Percentiles rank a stretch among this genome's conserved stretches.
phyloP scores from a whole-genome alignment of 53 echinoderm and acorn worm genomes.

The Actinopyga echinites region DNA sequence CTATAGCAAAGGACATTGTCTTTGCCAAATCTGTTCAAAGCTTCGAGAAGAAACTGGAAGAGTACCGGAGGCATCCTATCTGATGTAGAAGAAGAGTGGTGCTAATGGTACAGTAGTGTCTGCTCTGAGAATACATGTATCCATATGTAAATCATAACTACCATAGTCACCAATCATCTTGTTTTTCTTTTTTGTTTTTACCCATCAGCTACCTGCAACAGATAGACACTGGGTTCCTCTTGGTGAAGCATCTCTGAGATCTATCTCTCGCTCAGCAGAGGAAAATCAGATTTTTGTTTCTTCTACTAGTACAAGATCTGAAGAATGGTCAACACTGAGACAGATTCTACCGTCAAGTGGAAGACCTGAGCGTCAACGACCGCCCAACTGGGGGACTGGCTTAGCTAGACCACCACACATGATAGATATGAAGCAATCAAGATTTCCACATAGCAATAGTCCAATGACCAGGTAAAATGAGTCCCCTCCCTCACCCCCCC shows the following conservation, averaged over 20 bases:
- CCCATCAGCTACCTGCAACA: conserved; percentile 59
- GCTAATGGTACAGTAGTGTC: not conserved
- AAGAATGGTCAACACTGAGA: conserved; percentile 92
- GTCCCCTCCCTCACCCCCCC: not conserved
- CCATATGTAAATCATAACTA: too few species aligned
- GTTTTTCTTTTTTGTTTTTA: too few species aligned
- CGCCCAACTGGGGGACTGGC: conserved; percentile 97
- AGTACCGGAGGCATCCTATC: not conserved
- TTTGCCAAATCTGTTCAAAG: too few species aligned
- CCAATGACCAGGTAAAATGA: conserved; percentile 92
- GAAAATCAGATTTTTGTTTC: conserved; percentile 77
- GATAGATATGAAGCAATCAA: conserved; percentile 64
- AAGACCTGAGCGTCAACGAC: conserved; percentile 61
- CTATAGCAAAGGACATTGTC: too few species aligned
- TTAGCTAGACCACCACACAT: conserved; percentile 67
- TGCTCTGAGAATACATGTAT: not conserved
- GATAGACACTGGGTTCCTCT: conserved; percentile 82
- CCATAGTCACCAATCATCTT: too few species aligned
- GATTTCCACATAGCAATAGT: conserved; percentile 94
- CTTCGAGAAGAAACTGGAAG: too few species aligned
- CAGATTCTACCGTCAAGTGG: conserved; percentile 85
- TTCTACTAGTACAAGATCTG: conserved; percentile 79
- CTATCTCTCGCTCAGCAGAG: conserved; percentile 72
- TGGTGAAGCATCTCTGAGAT: conserved; percentile 76
- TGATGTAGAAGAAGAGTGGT: not conserved